Base-by-base conservation (phyloP, 2,888 invertebrate genomes). In the Andrena trimmerana region DNA sequence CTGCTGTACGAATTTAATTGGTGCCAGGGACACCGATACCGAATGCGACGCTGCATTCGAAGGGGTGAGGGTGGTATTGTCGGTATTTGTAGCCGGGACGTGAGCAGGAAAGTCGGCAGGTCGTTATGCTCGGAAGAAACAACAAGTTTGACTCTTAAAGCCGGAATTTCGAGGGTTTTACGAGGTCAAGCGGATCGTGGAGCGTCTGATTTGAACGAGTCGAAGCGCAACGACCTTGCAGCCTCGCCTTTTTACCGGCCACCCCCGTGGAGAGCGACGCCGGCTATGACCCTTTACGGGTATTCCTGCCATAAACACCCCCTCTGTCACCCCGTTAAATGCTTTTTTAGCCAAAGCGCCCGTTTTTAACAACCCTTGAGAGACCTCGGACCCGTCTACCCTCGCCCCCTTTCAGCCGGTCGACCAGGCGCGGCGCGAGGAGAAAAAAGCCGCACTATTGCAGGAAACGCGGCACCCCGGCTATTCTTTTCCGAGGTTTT, bases 291-390 rank as follows among this genome's bases (percentile, higher is more conserved):
- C 90, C 81, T 86, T 86, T 86, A 86, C 76, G 84, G 81, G 68
- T 62, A 82, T 57, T 78, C 78, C 85, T 67, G 86, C 84, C 90
- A 90, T 91, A 91, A 91, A 91, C 87, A 87, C 81, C 87, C 86
- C 82, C 86, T 75, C 84, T 72, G 89, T 90, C 92, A 92, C 92
- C 92, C 93, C 90, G 91, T 93, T 93, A 90, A 92, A 92, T 88
- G 89, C 78, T 91, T 92, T 92, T 92, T 91, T 91, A 85, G 85
- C 87, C 85, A 78, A 89, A 86, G 85, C 81, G 78, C 62, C 75
- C 86, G 86, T 88, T 90, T 92, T 92, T 93, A 91, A 92, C 92
- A 93, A 93, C 93, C 93, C 93, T 93, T 93, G 90, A 92, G 86
- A 85, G 92, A 90, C 90, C 90, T 85, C 86, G 84, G 79, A 78